Conservation (phyloP, 2,113 vertebrate genomes). For the Rhinogobius similis region DNA sequence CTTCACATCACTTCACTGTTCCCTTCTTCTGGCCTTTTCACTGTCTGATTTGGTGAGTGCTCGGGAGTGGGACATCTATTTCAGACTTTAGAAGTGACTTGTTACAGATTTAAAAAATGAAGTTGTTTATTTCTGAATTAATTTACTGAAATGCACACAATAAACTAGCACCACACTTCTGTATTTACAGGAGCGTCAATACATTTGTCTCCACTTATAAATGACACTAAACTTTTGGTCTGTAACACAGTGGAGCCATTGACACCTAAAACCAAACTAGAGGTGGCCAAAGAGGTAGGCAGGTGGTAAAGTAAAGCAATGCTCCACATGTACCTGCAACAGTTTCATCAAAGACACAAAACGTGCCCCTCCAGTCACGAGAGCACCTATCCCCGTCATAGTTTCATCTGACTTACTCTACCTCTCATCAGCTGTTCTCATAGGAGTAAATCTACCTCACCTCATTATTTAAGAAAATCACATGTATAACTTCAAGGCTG, state of each 20-base stretch:
- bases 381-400: background rate
- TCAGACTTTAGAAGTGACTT: conserved; percentile 66
- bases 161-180: background rate
- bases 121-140: background rate
- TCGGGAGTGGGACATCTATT: conserved; percentile 11
- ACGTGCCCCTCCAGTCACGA: background rate
- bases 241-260: conserved; percentile 45
- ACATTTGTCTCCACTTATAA: conserved; percentile 8
- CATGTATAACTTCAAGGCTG: conserved; percentile 20
- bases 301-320: conserved; percentile 41
- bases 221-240: conserved; percentile 61
- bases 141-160: background rate
- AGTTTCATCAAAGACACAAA: background rate
- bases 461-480: background rate
- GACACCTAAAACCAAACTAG: conserved; percentile 19
- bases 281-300: conserved; percentile 42
- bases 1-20: conserved; percentile 24
- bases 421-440: background rate
- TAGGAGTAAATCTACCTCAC: conserved; percentile 1
- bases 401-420: background rate
- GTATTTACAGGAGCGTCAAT: background rate
- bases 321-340: conserved; percentile 37
- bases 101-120: background rate
- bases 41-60: conserved; percentile 60
- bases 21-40: conserved; percentile 24